Evolutionary conservation across 30 jellyfish, hydroid and myxozoan genomes (phyloP), one percentile per base, ranked within the genome.

Genomic region (Hydra vulgaris): DNA sequence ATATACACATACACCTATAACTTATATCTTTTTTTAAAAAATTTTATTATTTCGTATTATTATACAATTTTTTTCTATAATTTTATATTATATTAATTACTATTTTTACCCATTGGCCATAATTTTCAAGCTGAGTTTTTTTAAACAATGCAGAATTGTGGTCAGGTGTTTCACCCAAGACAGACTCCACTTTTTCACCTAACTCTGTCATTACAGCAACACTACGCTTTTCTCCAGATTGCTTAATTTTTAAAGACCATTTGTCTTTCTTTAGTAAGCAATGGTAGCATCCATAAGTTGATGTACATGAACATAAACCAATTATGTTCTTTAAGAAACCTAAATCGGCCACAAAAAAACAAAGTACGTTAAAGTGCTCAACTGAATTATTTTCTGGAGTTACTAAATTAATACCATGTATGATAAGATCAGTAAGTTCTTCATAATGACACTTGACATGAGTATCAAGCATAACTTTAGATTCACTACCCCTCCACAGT

Each of bases 271-370:
- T 17, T 76, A 20, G 15, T 40, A 68, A 73, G 61, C 81, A 73
- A 21, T 73, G 81, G 40, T 26, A 73, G 66, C 81, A 73, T 18
- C 81, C 81, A 73, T 73, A 73, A 19, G 66, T 21, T 21, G 81
- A 73, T 23, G 81, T 73, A 73, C 81, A 73, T n/a, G 66, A 71
- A 79, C 86, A 79, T 20, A 53, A 18, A 19, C 86, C 86, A 18
- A 79, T 19, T n/a, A 79, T 21, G 7, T 79, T 26, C 24, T 79
- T 40, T 66, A 79, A n/a, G 24, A 79, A 66, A 66, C 86, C 53
- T 18, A 79, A 82, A 66, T 79, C 86, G 3, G 86, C 52, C 24
- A 23, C 56, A 23, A 55, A 21, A 54, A 79, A 54, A 54, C 56
- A 23, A 79, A 79, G 24, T 18, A 79, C 53, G 54, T 79, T 79